Evolutionary conservation across 2,113 vertebrate genomes (phyloP), one percentile per base, ranked within the genome.

Genomic region (Chloebia gouldiae): DNA sequence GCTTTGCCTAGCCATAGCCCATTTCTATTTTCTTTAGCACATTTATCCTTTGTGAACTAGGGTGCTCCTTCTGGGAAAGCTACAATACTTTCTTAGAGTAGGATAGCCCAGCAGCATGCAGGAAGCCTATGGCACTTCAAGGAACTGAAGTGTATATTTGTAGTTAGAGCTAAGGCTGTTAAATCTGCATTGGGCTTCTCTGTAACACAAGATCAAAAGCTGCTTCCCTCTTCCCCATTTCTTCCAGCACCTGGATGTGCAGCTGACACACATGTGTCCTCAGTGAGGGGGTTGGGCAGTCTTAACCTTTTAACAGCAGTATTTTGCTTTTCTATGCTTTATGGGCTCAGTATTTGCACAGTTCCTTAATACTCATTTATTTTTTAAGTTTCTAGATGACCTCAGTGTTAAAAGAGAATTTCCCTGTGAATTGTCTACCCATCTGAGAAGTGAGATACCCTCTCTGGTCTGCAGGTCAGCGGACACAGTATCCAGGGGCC

Each of bases 401-500:
- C 3, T 94, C 31, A 31, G 11, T 27, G 24, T 66, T 93, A 71
- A 71, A 81, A 88, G 33, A 83, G 12, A 88, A 30, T 11, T 85
- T 90, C 44, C 28, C 27, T 54, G 33, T 47, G 13, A 54, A 20
- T 69, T 81, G 31, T 53, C 57, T n/a, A 31, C 16, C 39, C 5
- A 28, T 23, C 7, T 24, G 27, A 86, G 54, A 61, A 70, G 54
- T 7, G 76, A 66, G 54, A 70, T 33, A 12, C 5, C 4, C 20
- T 61, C 13, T 63, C 60, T 15, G 42, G 42, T 44, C 42, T 44
- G 31, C 15, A 57, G 19, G 54, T 40, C 54, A 92, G 75, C 28
- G 54, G 33, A 9, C 33, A 49, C 1, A 0, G 27, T 21, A 33
- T 2, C 25, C 30, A 33, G 20, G 2, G 23, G 23, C 21, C 19